Evolutionary conservation across 2,113 vertebrate genomes (phyloP).

Genomic region (Pholis gunnellus): DNA sequence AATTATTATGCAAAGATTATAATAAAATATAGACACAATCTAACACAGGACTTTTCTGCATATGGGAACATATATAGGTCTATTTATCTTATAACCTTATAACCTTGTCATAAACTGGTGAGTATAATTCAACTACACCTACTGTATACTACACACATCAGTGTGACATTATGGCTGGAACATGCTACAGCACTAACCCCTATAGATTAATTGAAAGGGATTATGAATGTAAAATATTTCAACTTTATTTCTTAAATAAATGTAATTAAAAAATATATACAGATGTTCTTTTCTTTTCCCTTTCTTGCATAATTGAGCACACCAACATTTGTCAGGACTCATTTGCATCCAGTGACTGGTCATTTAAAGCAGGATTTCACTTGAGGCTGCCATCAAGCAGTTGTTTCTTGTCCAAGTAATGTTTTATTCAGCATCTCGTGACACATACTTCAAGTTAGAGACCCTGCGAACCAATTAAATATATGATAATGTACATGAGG

Average conservation of each 20-base stretch:
- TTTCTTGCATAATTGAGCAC: slow-evolving; percentile 49
- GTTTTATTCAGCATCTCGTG: slow-evolving; percentile 80
- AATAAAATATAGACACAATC: neutral
- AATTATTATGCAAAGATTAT: neutral
- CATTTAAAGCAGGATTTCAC: slow-evolving; percentile 65
- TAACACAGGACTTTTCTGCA: neutral
- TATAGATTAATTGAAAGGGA: slow-evolving; percentile 7
- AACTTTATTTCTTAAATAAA: neutral
- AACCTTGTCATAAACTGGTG: neutral
- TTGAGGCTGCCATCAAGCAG: slow-evolving; percentile 56
- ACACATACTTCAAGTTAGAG: slow-evolving; percentile 68
- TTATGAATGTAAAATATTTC: neutral
- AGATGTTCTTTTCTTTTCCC: neutral
- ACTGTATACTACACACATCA: neutral
- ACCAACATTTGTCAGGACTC: slow-evolving; percentile 55
- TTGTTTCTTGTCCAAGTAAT: slow-evolving; percentile 69
- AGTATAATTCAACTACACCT: neutral
- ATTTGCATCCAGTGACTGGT: slow-evolving; percentile 72
- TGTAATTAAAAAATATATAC: slow-evolving; percentile 1
- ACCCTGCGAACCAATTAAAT: slow-evolving; percentile 77
- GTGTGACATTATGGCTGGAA: neutral
- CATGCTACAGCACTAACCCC: neutral
- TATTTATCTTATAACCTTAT: neutral
- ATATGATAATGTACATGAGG: slow-evolving; percentile 70
- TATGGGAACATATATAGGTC: neutral